Base-by-base conservation (phyloP, 2,113 vertebrate species). In the Anarrhichthys ocellatus region DNA sequence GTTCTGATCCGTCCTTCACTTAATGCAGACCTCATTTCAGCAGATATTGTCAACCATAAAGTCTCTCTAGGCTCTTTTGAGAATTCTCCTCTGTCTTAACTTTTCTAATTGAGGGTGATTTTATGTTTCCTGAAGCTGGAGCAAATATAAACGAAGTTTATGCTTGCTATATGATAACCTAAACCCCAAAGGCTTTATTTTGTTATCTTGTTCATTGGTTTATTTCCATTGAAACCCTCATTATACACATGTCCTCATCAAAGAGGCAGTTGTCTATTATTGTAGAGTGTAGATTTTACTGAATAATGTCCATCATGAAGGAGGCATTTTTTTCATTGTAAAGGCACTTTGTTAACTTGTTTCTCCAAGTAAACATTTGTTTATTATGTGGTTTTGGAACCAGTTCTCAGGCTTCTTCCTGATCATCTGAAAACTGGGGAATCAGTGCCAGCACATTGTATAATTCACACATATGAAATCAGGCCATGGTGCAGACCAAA, bases 61-160 rank as follows among this genome's bases (percentile, higher is more conserved):
- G 8, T 54, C 50, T 54, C 50, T 50, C 48, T 20, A 1, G 48
- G 48, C 48, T 18, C 17, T 9, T 54, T 54, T 54, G 22, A n/a
- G 22, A 10, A 54, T 9, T 54, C 50, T 54, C 50, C 9, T 58
- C 46, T 14, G n/a, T 14, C 54, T 10, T 44, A 44, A 44, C 52
- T 56, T 56, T 56, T 24, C 54, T 56, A 56, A 56, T 56, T 56
- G 17, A 56, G n/a, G 54, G 54, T 56, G 54, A 56, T 56, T 56
- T 56, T 14, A 11, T 8, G 50, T 20, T 5, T 8, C 20, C 48
- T 56, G 54, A 22, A 22, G 8, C 50, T 52, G 50, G 20, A 58
- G 24, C 14, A 5, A 58, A 58, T 29, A 58, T 58, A 29, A 29
- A 58, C 6, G 11, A 29, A 29, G 14, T 54, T 9, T n/a, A 20